Conservation (phyloP, 2,888 invertebrate genomes). For the Leptinotarsa haldemani region DNA sequence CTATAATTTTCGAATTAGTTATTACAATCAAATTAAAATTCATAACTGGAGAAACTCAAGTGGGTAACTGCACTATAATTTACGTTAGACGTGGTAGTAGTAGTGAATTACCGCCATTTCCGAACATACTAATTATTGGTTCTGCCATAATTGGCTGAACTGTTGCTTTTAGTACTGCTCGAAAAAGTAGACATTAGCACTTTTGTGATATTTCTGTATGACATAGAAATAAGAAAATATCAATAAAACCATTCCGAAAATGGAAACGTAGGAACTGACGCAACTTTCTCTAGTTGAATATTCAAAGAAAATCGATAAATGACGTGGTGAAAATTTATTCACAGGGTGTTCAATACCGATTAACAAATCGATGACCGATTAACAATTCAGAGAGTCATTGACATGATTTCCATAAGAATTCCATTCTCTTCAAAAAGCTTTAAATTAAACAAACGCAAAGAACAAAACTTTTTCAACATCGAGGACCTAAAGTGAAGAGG, state of each 20-base stretch:
- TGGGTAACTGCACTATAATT: slow-evolving; percentile 22
- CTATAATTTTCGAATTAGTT: slow-evolving; percentile 13
- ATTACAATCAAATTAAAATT: slow-evolving; percentile 20
- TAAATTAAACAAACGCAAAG: too few relatives aligned
- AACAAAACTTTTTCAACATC: too few relatives aligned
- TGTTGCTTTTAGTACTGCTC: background rate
- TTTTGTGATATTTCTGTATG: background rate
- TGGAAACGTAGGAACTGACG: background rate
- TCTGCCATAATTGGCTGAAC: background rate
- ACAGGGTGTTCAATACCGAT: too few relatives aligned
- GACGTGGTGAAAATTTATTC: too few relatives aligned
- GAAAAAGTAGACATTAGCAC: background rate
- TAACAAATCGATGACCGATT: too few relatives aligned
- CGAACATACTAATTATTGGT: background rate
- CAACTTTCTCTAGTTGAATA: too few relatives aligned
- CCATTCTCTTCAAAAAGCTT: too few relatives aligned
- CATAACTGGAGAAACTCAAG: slow-evolving; percentile 28
- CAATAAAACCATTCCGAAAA: background rate
- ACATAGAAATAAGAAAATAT: background rate
- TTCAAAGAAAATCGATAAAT: too few relatives aligned
- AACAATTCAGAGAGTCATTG: too few relatives aligned
- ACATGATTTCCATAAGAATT: too few relatives aligned
- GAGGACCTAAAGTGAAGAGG: too few relatives aligned
- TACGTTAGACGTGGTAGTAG: background rate
- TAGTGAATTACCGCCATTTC: background rate